Conservation (phyloP, 1,140 invertebrate species). For the Bombus affinis region DNA sequence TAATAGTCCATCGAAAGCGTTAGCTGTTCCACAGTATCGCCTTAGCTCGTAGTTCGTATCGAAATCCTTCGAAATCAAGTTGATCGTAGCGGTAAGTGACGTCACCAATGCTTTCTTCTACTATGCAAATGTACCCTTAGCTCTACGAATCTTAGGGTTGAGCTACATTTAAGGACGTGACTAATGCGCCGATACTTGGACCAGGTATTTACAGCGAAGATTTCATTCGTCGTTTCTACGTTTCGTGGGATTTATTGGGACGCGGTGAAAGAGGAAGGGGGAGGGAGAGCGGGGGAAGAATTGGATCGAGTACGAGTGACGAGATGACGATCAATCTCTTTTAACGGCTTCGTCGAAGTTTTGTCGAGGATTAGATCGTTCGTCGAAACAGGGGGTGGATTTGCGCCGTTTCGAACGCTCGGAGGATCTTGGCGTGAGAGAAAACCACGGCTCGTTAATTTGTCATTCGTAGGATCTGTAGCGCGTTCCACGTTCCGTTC, state of each 20-base stretch:
- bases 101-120: constrained; percentile 18
- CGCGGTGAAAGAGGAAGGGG: not conserved
- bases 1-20: constrained; percentile 32
- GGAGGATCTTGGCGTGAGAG: constrained; percentile 50
- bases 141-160: constrained; percentile 1
- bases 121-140: constrained; percentile 14
- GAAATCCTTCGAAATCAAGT: constrained; percentile 18
- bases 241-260: constrained; percentile 50
- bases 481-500: constrained; percentile 12
- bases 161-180: constrained; percentile 71
- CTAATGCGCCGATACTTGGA: constrained; percentile 65
- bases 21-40: constrained; percentile 3
- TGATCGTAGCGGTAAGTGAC: not conserved
- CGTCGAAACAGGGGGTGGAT: constrained; percentile 54
- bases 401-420: constrained; percentile 47
- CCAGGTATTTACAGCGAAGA: constrained; percentile 47
- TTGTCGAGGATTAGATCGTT: constrained; percentile 64
- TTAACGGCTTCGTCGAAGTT: constrained; percentile 71
- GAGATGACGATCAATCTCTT: constrained; percentile 69
- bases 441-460: constrained; percentile 72
- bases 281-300: constrained; percentile 24
- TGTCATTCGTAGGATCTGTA: constrained; percentile 61
- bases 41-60: not conserved
- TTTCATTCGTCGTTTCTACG: constrained; percentile 13
- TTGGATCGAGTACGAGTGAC: constrained; percentile 43